These are phyloP conservation scores for Anabas testudineus DNA, from an alignment of 2,797 vertebrate genomes.

Conservation along the genomic window DNA sequence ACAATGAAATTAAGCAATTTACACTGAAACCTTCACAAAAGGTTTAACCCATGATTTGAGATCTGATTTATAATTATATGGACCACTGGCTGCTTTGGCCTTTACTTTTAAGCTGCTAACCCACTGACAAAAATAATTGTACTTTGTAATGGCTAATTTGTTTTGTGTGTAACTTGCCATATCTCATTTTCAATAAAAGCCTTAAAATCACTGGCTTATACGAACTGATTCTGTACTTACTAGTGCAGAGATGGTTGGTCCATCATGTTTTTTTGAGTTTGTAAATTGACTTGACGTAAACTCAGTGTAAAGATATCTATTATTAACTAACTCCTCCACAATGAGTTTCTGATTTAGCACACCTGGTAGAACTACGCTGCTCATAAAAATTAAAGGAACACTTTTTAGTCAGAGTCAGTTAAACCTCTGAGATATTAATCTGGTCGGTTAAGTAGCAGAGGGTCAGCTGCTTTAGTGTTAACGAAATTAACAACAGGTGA, in stretches of 20 bases:
- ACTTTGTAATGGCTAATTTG: constrained; percentile 14
- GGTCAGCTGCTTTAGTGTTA: too few species aligned
- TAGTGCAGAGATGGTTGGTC: neutral
- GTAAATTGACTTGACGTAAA: too few species aligned
- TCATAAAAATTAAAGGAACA: too few species aligned
- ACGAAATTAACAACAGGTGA: too few species aligned
- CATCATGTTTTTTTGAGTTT: neutral
- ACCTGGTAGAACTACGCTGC: too few species aligned
- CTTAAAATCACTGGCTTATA: neutral
- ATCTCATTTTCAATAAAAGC: neutral
- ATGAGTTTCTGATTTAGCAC: too few species aligned
- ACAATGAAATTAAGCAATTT: constrained; percentile 18
- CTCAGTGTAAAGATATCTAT: too few species aligned
- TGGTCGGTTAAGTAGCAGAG: too few species aligned
- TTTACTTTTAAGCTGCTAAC: constrained; percentile 7
- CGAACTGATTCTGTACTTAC: neutral
- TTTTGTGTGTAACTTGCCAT: constrained; percentile 16
- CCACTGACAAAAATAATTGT: constrained; percentile 3
- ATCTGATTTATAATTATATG: constrained; percentile 23
- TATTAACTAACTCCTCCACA: too few species aligned
- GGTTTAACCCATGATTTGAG: constrained; percentile 13
- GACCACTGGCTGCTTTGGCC: constrained; percentile 6
- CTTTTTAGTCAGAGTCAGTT: too few species aligned
- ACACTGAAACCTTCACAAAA: constrained; percentile 15
- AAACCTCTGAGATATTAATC: too few species aligned